Evolutionary conservation across 2,888 invertebrate genomes (phyloP).

Genomic region (Athalia cordata): DNA sequence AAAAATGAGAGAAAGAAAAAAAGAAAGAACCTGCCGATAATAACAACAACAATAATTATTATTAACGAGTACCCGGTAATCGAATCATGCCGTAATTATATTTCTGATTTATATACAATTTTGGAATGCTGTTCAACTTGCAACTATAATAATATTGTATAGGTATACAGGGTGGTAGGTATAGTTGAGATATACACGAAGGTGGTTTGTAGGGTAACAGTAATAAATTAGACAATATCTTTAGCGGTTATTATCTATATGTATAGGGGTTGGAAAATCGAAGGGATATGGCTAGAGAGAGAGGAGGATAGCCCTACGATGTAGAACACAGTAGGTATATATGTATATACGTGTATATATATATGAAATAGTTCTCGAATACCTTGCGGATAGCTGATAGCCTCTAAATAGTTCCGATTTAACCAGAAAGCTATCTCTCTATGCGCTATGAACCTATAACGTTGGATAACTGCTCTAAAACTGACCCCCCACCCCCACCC

Average conservation of each 20-base stretch:
- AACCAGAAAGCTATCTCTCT: conserved; percentile 30
- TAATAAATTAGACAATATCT: conserved; percentile 1
- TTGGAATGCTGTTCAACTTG: too few relatives aligned
- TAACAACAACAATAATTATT: too few relatives aligned
- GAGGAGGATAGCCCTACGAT: conserved; percentile 17
- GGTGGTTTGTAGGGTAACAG: neutral
- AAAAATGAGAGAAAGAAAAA: too few relatives aligned
- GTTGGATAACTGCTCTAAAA: neutral
- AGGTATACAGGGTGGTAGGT: too few relatives aligned
- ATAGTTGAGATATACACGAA: too few relatives aligned
- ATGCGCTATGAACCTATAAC: conserved; percentile 18
- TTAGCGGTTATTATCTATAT: neutral
- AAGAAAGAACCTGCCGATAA: too few relatives aligned
- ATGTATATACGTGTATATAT: conserved; percentile 4
- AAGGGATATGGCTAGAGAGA: too few relatives aligned
- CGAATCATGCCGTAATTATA: too few relatives aligned
- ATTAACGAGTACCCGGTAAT: too few relatives aligned
- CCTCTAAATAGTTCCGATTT: conserved; percentile 43
- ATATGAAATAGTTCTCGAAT: conserved; percentile 39
- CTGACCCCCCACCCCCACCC: too few relatives aligned
- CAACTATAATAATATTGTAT: too few relatives aligned
- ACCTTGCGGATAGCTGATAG: conserved; percentile 37
- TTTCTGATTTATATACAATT: too few relatives aligned
- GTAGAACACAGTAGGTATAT: neutral
- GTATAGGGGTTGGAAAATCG: neutral